Conservation (phyloP, 2,888 invertebrate genomes). For the Ecliptopera silaceata region DNA sequence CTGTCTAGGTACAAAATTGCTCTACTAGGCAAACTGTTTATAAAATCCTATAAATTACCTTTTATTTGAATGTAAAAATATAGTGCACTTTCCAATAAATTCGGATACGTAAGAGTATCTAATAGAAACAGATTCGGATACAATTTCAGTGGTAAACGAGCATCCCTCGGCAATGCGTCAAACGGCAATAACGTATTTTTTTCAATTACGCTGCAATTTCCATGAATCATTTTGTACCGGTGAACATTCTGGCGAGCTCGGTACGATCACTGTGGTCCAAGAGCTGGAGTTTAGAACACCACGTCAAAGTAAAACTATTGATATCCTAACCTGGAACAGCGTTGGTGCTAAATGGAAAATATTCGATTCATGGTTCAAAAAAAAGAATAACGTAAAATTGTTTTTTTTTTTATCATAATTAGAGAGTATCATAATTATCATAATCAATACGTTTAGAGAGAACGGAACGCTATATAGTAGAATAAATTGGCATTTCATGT, state of each 20-base stretch:
- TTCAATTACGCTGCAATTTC: constrained; percentile 79
- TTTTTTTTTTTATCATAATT: no score
- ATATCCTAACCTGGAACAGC: no score
- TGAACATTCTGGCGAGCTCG: constrained; percentile 59
- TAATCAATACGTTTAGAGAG: no score
- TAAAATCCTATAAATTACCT: constrained; percentile 2
- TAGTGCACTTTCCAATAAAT: constrained; percentile 7
- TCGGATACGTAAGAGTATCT: constrained; percentile 5
- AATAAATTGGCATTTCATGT: no score
- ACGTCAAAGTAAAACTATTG: neutral
- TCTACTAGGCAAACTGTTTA: neutral
- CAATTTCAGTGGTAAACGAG: constrained; percentile 49
- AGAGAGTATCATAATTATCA: no score
- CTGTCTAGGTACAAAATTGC: no score
- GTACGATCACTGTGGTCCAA: constrained; percentile 44
- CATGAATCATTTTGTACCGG: constrained; percentile 74
- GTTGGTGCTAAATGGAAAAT: no score
- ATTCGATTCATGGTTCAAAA: no score
- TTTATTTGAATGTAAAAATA: neutral
- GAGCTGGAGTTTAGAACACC: constrained; percentile 4
- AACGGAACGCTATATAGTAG: no score
- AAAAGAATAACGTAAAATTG: no score
- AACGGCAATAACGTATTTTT: constrained; percentile 79
- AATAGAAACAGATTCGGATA: constrained; percentile 48
- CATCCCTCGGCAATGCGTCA: constrained; percentile 68